Conservation (phyloP, 1,140 invertebrate genomes). For the Bilobella aurantiaca region DNA sequence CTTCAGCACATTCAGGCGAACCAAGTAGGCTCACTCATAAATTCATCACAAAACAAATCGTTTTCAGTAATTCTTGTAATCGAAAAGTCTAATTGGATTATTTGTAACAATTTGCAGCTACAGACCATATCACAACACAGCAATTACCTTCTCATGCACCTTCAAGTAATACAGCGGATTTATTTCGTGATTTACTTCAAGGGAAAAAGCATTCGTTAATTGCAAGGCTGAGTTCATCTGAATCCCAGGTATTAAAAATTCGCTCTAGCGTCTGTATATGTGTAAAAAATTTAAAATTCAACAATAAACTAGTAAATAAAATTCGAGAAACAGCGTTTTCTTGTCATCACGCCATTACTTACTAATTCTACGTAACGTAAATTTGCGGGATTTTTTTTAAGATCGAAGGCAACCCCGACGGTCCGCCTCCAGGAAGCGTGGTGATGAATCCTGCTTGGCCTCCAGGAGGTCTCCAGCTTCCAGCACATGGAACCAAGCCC, state of each 20-base stretch:
- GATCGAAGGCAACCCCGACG: conserved; percentile 16
- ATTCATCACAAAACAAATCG: neutral
- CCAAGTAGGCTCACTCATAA: neutral
- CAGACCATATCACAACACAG: neutral
- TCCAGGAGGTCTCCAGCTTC: conserved; percentile 23
- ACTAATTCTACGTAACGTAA: no score
- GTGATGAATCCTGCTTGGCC: conserved; percentile 32
- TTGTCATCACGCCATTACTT: neutral
- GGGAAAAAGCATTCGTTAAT: conserved; percentile 75
- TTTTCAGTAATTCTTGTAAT: no score
- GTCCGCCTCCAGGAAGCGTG: conserved; percentile 13
- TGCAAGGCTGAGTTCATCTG: conserved; percentile 44
- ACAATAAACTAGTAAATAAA: no score
- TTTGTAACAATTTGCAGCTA: no score
- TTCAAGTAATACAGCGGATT: conserved; percentile 52
- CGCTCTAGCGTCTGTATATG: neutral
- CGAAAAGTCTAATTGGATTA: no score
- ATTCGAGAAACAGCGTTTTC: neutral
- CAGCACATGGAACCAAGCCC: conserved; percentile 19
- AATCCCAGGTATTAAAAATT: conserved; percentile 34
- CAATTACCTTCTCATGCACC: conserved; percentile 23
- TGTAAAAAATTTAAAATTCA: no score
- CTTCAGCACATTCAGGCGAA: conserved; percentile 31
- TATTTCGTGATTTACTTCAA: conserved; percentile 77
- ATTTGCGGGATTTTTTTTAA: neutral